A percentile compares a stretch with the other conserved stretches of the same genome.
phyloP scores from a whole-genome alignment of 1,140 invertebrate species.

The Aphaenogaster rudis region DNA sequence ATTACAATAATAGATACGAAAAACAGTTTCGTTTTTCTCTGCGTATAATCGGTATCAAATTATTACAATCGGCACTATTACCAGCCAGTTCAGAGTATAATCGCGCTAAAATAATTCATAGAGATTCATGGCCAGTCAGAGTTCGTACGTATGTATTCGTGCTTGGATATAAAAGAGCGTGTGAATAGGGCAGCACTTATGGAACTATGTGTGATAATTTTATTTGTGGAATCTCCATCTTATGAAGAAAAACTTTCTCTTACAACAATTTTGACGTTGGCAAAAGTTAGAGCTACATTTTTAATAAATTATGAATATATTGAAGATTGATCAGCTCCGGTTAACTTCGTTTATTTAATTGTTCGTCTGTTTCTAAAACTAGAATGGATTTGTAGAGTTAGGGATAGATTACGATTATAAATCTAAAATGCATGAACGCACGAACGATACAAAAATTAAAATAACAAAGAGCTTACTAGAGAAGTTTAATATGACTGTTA shows the following conservation, averaged over 20 bases:
- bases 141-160: not conserved
- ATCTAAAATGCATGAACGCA: not conserved
- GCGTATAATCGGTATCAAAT: not conserved
- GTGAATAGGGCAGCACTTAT: not conserved
- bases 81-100: not conserved
- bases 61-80: not conserved
- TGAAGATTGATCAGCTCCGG: not conserved
- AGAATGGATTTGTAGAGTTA: not conserved
- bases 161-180: not conserved
- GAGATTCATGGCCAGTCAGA: not conserved
- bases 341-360: conserved; percentile 4
- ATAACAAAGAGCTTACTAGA: not conserved
- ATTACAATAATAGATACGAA: not conserved
- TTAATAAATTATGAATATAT: not conserved
- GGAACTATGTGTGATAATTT: conserved; percentile 4
- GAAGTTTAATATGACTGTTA: not conserved
- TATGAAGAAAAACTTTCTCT: not conserved
- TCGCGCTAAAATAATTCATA: conserved; percentile 23
- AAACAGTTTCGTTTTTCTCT: not conserved
- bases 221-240: not conserved
- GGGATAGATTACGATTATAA: not conserved
- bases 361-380: not conserved
- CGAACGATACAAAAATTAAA: not conserved
- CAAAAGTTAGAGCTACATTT: not conserved
- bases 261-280: not conserved